A percentile compares a stretch with the other conserved stretches of the same genome.
Conservation (phyloP, 2,888 invertebrate genomes). For the Epiblema foenella region DNA sequence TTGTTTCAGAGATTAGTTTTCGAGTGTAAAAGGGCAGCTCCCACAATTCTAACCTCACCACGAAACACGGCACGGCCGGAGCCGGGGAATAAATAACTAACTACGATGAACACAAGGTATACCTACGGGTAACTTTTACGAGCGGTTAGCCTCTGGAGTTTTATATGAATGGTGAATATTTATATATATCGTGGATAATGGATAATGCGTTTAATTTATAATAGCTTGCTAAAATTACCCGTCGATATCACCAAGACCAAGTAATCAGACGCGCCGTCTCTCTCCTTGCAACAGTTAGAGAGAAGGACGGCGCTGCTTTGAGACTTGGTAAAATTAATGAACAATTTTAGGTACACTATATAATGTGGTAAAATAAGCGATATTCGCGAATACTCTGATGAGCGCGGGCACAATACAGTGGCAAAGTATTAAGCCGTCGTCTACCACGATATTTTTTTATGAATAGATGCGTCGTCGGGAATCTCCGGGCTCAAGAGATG, state of each 20-base stretch:
- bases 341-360: slow-evolving; percentile 7
- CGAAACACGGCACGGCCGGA: slow-evolving; percentile 6
- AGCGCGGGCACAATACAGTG: not conserved
- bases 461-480: no score
- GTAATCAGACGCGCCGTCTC: not conserved
- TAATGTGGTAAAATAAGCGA: not conserved
- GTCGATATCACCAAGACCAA: slow-evolving; percentile 3
- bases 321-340: slow-evolving; percentile 14
- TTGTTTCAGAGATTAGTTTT: no score
- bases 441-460: no score
- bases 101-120: slow-evolving; percentile 40
- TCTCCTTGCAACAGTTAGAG: not conserved
- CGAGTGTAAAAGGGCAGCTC: not conserved
- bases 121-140: slow-evolving; percentile 21
- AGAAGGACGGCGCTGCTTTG: not conserved
- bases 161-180: not conserved
- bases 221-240: slow-evolving; percentile 7
- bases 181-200: not conserved
- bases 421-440: not conserved
- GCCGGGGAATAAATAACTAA: slow-evolving; percentile 31
- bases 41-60: slow-evolving; percentile 1
- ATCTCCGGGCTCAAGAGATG: no score
- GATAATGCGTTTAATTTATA: not conserved
- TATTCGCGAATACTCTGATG: slow-evolving; percentile 22
- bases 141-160: slow-evolving; percentile 22